Evolutionary conservation across 2,797 vertebrate species (phyloP).

Genomic region (Anguilla pacifica): DNA sequence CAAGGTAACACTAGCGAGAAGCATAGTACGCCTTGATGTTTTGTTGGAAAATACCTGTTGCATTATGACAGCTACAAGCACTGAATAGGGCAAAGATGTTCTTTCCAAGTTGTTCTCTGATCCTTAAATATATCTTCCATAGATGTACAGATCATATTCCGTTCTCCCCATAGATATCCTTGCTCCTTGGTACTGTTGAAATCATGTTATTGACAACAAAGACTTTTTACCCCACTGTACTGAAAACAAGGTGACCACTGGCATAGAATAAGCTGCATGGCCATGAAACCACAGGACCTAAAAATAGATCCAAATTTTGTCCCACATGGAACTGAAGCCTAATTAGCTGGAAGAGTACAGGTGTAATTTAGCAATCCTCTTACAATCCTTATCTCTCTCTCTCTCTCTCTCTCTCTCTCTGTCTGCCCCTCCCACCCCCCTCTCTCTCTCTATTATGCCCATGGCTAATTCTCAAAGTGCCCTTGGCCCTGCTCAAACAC

Average conservation of each 20-base stretch:
- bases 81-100: neutral
- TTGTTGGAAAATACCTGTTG: neutral
- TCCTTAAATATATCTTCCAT: neutral
- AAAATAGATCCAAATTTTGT: neutral
- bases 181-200: neutral
- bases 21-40: neutral
- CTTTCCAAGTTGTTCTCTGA: neutral
- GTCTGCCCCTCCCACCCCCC: neutral
- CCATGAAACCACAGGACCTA: neutral
- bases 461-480: conserved; percentile 41
- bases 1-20: neutral
- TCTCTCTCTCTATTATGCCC: conserved; percentile 36
- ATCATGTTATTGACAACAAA: neutral
- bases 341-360: neutral
- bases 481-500: conserved; percentile 21
- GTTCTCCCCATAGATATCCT: neutral
- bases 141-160: neutral
- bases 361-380: conserved; percentile 51
- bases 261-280: conserved; percentile 4
- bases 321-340: neutral
- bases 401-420: neutral
- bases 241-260: conserved; percentile 40
- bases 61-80: neutral
- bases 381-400: conserved; percentile 28
- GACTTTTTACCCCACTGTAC: neutral